These are phyloP conservation scores for Laticauda colubrina DNA, from an alignment of 2,113 vertebrate genomes.

Conservation along the genomic window DNA sequence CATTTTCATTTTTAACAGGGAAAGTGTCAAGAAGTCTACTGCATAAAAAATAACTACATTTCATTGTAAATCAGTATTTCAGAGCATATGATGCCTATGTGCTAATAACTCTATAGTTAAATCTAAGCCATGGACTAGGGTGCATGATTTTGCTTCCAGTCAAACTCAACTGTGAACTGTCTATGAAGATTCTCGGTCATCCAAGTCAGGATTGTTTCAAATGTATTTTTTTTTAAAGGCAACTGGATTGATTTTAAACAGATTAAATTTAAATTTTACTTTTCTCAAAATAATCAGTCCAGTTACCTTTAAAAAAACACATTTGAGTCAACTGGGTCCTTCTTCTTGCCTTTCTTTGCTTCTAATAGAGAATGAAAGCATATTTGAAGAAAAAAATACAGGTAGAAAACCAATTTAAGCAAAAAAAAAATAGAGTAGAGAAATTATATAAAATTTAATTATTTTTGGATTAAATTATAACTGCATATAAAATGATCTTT, in stretches of 20 bases:
- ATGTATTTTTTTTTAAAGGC: too few species aligned
- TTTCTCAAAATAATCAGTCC: too few species aligned
- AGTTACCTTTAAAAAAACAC: too few species aligned
- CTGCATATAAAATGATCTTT: background rate
- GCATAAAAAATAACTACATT: background rate
- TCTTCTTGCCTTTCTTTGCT: background rate
- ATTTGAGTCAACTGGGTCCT: too few species aligned
- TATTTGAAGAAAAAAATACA: background rate
- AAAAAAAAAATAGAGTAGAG: background rate
- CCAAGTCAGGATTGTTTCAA: too few species aligned
- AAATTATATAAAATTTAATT: background rate
- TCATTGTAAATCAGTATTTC: background rate
- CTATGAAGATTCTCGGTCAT: background rate
- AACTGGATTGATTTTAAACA: too few species aligned
- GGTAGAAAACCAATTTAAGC: background rate
- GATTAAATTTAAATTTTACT: too few species aligned
- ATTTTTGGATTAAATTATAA: background rate
- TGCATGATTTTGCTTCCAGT: background rate
- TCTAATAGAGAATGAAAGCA: background rate
- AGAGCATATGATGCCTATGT: background rate
- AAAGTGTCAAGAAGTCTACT: constrained; percentile 14
- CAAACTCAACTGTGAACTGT: background rate
- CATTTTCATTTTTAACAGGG: background rate
- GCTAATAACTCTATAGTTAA: background rate
- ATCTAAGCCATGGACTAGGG: background rate